Percentiles rank a stretch among this genome's conserved stretches.
These are phyloP conservation scores for Morinoia aosen DNA, from an alignment of 2,888 invertebrate species.

Conservation along the genomic window DNA sequence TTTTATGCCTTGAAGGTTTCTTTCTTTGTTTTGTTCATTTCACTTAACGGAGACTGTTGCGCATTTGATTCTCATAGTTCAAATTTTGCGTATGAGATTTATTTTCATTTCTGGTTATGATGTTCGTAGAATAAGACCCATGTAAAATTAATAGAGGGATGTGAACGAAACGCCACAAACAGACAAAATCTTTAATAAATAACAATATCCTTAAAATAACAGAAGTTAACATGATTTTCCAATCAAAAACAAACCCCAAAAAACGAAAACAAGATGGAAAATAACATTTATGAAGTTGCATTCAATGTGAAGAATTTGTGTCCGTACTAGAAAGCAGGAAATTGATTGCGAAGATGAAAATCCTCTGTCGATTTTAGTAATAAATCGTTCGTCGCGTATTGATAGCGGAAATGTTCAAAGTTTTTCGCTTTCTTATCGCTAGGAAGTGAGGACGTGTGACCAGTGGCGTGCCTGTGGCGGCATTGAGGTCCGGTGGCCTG, in stretches of 20 bases:
- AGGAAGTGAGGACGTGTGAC: background rate
- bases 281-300: background rate
- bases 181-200: conserved; percentile 34
- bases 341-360: background rate
- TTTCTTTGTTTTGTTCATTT: too few species aligned
- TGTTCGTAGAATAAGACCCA: background rate
- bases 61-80: background rate
- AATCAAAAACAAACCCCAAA: background rate
- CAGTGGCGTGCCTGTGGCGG: background rate
- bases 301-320: background rate
- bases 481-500: background rate
- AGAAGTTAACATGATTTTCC: background rate
- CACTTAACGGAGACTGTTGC: too few species aligned
- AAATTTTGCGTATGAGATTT: background rate
- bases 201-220: conserved; percentile 27
- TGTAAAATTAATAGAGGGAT: background rate
- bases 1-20: too few species aligned
- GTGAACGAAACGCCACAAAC: background rate
- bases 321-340: background rate
- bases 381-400: conserved; percentile 13
- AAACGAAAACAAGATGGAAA: background rate
- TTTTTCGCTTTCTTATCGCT: background rate
- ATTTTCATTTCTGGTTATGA: background rate
- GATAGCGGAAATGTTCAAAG: background rate
- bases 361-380: background rate